Conservation (phyloP, 2,888 invertebrate species). For the Limnephilus rhombicus region DNA sequence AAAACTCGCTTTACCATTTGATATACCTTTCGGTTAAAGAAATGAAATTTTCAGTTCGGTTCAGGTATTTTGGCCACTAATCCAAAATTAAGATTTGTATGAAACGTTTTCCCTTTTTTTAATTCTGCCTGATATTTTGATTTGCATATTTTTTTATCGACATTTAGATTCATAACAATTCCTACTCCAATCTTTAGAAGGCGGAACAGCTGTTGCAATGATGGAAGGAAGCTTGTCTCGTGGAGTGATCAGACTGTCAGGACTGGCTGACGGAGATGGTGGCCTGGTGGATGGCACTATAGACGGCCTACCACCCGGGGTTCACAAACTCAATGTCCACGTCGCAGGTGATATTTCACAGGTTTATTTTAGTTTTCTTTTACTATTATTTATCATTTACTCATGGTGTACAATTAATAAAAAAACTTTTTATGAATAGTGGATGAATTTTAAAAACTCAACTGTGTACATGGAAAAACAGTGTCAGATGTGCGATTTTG, state of each 20-base stretch:
- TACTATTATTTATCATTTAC: not conserved
- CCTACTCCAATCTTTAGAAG: constrained; percentile 57
- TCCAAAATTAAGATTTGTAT: no score
- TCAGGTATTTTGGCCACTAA: no score
- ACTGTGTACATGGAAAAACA: no score
- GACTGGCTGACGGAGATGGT: constrained; percentile 71
- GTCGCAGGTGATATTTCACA: constrained; percentile 86
- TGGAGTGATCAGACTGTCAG: constrained; percentile 87
- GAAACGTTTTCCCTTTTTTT: not conserved
- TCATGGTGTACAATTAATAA: not conserved
- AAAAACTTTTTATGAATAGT: not conserved
- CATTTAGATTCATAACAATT: not conserved
- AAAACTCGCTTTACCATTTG: no score
- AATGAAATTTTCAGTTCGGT: no score
- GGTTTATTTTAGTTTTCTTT: constrained; percentile 69
- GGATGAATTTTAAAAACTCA: no score
- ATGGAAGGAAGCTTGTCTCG: constrained; percentile 78
- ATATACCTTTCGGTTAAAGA: no score
- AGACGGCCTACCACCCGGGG: constrained; percentile 85
- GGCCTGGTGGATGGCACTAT: constrained; percentile 91
- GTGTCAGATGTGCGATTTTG: no score
- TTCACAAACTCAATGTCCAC: constrained; percentile 77
- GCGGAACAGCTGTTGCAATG: constrained; percentile 85
- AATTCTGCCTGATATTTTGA: not conserved
- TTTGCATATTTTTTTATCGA: not conserved